Percentiles rank a stretch among this genome's conserved stretches.
Conservation (phyloP, 2,797 vertebrate genomes). For the Dallia pectoralis region DNA sequence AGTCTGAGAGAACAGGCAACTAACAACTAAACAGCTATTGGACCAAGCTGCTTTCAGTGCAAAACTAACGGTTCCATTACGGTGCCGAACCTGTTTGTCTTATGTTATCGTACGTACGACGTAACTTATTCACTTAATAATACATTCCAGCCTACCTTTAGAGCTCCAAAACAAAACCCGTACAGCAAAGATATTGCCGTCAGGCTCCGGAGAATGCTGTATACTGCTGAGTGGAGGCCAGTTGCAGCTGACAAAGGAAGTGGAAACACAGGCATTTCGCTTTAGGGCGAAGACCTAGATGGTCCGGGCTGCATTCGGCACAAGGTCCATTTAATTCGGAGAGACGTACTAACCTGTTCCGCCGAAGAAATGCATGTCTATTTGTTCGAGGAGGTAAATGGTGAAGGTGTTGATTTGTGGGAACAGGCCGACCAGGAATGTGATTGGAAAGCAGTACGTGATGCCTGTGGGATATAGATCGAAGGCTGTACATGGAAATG, state of each 20-base stretch:
- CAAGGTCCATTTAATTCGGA: background rate
- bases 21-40: background rate
- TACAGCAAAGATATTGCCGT: slow-evolving; percentile 81
- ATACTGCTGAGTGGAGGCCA: slow-evolving; percentile 84
- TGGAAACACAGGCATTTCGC: background rate
- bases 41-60: background rate
- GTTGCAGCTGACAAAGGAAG: slow-evolving; percentile 81
- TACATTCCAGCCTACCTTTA: slow-evolving; percentile 77
- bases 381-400: slow-evolving; percentile 92
- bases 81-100: background rate
- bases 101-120: background rate
- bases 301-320: background rate
- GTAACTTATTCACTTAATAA: background rate
- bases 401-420: slow-evolving; percentile 98
- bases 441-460: slow-evolving; percentile 91
- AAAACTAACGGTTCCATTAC: background rate
- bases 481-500: background rate
- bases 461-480: slow-evolving; percentile 73
- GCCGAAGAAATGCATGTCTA: slow-evolving; percentile 93
- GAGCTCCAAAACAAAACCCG: slow-evolving; percentile 87
- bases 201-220: slow-evolving; percentile 85
- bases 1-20: background rate
- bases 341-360: slow-evolving; percentile 84
- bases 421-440: slow-evolving; percentile 93
- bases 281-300: background rate